phyloP scores from a whole-genome alignment of 2,797 vertebrate species.

The Acrossocheilus fasciatus region DNA sequence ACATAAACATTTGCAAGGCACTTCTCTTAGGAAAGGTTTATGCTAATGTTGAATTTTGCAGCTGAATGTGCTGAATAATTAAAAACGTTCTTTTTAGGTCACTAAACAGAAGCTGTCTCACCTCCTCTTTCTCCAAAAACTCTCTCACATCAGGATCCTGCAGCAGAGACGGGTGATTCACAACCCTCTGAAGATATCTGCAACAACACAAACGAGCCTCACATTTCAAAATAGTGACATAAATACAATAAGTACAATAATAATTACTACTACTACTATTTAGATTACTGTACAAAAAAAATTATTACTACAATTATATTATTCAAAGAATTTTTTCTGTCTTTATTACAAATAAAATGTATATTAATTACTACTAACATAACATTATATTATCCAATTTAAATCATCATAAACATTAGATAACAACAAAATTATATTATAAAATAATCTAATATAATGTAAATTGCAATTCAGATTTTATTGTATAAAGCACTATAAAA shows the following conservation, averaged over 20 bases:
- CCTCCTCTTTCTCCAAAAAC: constrained; percentile 98
- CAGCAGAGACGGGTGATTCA: constrained; percentile 91
- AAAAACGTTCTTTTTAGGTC: not conserved
- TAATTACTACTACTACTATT: not conserved
- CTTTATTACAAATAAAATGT: not conserved
- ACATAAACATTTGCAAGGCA: not conserved
- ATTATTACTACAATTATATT: not conserved
- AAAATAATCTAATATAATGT: not conserved
- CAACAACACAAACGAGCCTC: not conserved
- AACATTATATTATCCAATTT: not conserved
- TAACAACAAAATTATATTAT: not conserved
- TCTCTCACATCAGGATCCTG: constrained; percentile 96
- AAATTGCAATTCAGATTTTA: not conserved
- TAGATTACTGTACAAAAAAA: not conserved
- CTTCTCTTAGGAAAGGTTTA: not conserved
- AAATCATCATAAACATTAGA: not conserved
- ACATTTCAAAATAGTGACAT: not conserved
- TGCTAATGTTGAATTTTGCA: not conserved
- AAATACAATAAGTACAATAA: not conserved
- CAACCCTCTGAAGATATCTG: constrained; percentile 93
- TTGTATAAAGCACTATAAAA: not conserved
- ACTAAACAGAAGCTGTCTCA: constrained; percentile 65
- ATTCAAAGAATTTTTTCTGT: not conserved
- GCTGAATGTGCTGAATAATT: not conserved
- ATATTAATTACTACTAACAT: not conserved